Evolutionary conservation across 92 coral and sea anemone genomes (phyloP).

Genomic region (Bergia sp.): DNA sequence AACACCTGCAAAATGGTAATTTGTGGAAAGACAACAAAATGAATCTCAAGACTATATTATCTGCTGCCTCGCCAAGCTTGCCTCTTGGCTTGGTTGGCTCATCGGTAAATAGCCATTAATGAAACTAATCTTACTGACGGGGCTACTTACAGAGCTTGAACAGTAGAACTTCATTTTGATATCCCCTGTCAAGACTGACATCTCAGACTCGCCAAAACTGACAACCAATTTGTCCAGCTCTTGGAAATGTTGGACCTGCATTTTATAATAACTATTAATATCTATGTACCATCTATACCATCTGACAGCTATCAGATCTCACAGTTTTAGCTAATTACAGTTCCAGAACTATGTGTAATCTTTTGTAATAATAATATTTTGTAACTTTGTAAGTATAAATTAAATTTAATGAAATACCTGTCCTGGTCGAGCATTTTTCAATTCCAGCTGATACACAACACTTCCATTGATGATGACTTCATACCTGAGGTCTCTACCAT

Average conservation of each 20-base stretch:
- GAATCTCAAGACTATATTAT: too few relatives aligned
- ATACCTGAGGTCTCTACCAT: conserved; percentile 84
- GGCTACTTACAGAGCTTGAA: conserved; percentile 70
- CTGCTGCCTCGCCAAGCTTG: too few relatives aligned
- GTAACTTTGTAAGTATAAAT: not conserved
- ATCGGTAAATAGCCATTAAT: too few relatives aligned
- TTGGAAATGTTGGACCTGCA: conserved; percentile 70
- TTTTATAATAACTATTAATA: too few relatives aligned
- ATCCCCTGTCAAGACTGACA: conserved; percentile 89
- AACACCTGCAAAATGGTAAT: too few relatives aligned
- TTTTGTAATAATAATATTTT: not conserved
- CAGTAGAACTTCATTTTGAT: conserved; percentile 92
- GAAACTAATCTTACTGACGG: not conserved
- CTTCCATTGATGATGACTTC: conserved; percentile 92
- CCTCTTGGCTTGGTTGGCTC: too few relatives aligned
- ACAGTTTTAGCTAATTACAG: too few relatives aligned
- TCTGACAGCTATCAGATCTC: too few relatives aligned
- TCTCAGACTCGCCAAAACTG: conserved; percentile 66
- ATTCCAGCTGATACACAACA: conserved; percentile 67
- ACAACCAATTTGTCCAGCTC: conserved; percentile 88
- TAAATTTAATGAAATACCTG: conserved; percentile 55
- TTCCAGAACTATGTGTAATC: too few relatives aligned
- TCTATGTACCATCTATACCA: too few relatives aligned
- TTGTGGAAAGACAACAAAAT: too few relatives aligned
- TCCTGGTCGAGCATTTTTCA: conserved; percentile 74